These are phyloP conservation scores for Neoitamus cyanurus DNA, from an alignment of 2,888 invertebrate genomes.

Conservation along the genomic window DNA sequence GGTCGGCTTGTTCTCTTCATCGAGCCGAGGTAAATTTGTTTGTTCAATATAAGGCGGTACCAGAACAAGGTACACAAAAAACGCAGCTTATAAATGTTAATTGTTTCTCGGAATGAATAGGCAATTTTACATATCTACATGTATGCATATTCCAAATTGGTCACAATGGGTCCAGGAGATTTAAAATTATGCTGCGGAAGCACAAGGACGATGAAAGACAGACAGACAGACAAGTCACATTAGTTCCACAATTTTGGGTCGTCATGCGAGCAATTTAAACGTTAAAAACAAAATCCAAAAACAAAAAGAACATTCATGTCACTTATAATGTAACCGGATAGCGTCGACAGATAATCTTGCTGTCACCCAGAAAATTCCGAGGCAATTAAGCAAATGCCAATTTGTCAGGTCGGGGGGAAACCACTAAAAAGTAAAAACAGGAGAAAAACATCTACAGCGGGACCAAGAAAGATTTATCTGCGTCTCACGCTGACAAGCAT, in stretches of 20 bases:
- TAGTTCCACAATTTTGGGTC: background rate
- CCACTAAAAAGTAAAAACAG: background rate
- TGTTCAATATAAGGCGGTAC: no score
- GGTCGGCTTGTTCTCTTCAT: no score
- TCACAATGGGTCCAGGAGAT: no score
- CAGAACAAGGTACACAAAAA: no score
- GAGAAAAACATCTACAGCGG: background rate
- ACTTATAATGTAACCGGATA: background rate
- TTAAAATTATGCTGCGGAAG: no score
- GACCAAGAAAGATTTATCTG: background rate
- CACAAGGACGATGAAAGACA: no score
- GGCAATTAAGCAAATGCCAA: constrained; percentile 1
- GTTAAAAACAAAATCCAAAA: background rate
- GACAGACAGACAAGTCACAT: no score
- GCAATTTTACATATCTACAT: no score
- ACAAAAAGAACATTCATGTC: background rate
- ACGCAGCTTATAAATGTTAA: no score
- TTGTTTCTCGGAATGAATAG: no score
- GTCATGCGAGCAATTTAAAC: background rate
- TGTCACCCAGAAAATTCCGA: background rate
- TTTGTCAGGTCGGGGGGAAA: background rate
- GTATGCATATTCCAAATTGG: no score
- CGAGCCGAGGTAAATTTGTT: no score
- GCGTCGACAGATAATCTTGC: background rate
- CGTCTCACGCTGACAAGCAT: background rate